These are phyloP conservation scores for Triplophysa yarkandensis DNA, from an alignment of 2,797 vertebrate species.

Conservation along the genomic window DNA sequence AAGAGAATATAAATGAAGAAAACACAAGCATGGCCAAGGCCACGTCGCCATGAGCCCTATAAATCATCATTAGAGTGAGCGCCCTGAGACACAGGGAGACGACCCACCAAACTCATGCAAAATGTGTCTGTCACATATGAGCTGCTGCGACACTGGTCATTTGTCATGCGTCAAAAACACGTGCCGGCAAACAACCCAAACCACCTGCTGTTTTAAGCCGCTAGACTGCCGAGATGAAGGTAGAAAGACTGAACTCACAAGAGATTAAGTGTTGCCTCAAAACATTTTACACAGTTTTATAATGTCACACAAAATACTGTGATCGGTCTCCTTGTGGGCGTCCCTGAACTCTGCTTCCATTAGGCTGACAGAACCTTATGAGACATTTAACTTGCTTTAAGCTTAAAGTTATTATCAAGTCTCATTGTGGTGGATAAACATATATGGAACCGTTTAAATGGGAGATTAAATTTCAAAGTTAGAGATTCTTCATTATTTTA, in stretches of 20 bases:
- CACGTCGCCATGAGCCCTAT: conserved; percentile 15
- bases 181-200: conserved; percentile 29
- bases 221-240: conserved; percentile 15
- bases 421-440: neutral
- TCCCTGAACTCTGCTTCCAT: neutral
- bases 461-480: neutral
- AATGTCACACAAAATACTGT: conserved; percentile 19
- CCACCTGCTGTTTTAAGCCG: conserved; percentile 29
- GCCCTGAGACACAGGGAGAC: conserved; percentile 12
- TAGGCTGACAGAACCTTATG: neutral
- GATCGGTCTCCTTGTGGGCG: neutral
- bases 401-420: neutral
- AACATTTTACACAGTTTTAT: conserved; percentile 9
- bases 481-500: too few species aligned
- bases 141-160: conserved; percentile 20
- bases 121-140: conserved; percentile 32
- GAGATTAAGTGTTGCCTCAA: conserved; percentile 1
- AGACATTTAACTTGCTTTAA: neutral
- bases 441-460: neutral
- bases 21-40: conserved; percentile 37
- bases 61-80: conserved; percentile 44
- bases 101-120: conserved; percentile 35
- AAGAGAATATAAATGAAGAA: conserved; percentile 38
- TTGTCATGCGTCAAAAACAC: conserved; percentile 27
- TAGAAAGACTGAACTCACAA: neutral